Percentiles rank a stretch among this genome's conserved stretches.
These are phyloP conservation scores for Pachyramphus minor DNA, from an alignment of 2,113 vertebrate genomes.

Conservation along the genomic window DNA sequence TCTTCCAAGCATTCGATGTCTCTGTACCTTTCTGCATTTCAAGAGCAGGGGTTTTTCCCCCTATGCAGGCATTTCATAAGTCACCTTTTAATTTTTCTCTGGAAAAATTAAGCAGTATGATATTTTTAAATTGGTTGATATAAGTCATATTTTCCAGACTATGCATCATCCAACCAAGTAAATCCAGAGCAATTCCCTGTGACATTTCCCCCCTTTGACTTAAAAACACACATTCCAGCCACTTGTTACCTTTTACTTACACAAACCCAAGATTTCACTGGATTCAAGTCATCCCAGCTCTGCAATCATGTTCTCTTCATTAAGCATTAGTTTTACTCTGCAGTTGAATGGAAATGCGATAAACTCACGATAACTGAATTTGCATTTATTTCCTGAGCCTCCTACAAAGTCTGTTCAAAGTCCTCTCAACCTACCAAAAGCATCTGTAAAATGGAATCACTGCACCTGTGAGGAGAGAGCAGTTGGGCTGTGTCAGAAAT, in stretches of 20 bases:
- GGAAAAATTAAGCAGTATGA: background rate
- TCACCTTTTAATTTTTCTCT: background rate
- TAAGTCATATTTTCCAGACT: background rate
- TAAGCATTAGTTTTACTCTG: background rate
- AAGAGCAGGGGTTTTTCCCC: background rate
- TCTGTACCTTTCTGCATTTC: background rate
- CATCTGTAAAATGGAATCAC: background rate
- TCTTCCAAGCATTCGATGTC: background rate
- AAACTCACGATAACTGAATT: background rate
- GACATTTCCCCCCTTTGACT: background rate
- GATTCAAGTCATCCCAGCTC: background rate
- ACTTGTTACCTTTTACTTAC: background rate
- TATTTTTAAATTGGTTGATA: background rate
- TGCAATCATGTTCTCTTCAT: background rate
- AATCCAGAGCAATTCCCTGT: background rate
- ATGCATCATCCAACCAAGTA: background rate
- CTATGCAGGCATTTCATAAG: background rate
- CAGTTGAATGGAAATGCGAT: background rate
- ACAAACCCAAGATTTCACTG: background rate
- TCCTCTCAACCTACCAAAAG: background rate
- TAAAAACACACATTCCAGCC: background rate
- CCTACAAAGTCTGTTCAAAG: background rate
- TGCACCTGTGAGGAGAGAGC: background rate
- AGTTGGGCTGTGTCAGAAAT: background rate
- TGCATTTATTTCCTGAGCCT: background rate